phyloP scores from a whole-genome alignment of 2,113 vertebrate genomes.

The Alethe castanea region DNA sequence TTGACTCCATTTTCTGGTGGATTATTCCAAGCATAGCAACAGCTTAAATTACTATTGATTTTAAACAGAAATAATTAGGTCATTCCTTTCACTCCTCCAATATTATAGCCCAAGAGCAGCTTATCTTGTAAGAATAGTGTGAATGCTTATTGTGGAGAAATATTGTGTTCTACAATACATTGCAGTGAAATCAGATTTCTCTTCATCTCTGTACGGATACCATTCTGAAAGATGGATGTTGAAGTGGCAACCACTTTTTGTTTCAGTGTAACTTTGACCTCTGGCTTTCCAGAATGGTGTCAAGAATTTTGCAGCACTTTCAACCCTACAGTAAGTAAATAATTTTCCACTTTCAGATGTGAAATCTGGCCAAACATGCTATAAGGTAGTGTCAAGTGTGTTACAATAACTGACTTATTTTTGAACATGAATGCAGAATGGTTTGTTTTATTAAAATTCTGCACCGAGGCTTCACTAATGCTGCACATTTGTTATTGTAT shows the following conservation, averaged over 20 bases:
- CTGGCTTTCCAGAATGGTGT: not conserved
- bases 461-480: not conserved
- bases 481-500: not conserved
- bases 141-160: not conserved
- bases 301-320: not conserved
- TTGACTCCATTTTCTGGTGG: not conserved
- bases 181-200: not conserved
- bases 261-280: not conserved
- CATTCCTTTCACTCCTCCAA: not conserved
- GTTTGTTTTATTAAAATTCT: not conserved
- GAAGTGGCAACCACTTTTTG: not conserved
- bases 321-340: not conserved
- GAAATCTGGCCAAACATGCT: not conserved
- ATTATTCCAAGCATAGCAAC: not conserved
- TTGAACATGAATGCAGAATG: not conserved
- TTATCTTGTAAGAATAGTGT: not conserved
- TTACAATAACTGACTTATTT: not conserved
- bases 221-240: not conserved
- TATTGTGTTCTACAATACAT: not conserved
- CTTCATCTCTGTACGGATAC: not conserved
- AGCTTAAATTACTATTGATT: not conserved
- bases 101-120: not conserved
- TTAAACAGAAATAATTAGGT: not conserved
- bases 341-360: not conserved
- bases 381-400: not conserved